A percentile compares a stretch with the other conserved stretches of the same genome.
phyloP scores from a whole-genome alignment of 2,888 invertebrate species.

The Dolichopus griseipennis region DNA sequence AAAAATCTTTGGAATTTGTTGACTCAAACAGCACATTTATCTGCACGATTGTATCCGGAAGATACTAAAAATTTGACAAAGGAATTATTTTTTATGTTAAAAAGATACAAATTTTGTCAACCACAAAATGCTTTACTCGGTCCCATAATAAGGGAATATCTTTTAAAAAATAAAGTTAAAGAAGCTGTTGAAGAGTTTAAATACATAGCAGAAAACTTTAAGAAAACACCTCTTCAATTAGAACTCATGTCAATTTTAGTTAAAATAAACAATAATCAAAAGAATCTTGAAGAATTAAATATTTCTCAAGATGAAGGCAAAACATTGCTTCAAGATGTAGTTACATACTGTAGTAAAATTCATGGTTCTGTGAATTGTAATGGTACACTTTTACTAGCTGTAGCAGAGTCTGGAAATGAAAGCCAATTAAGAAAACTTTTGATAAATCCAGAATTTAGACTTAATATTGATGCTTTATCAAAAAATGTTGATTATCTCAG shows the following conservation, averaged over 20 bases:
- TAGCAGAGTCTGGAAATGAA: slow-evolving; percentile 45
- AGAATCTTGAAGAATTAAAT: slow-evolving; percentile 25
- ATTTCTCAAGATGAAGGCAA: slow-evolving; percentile 32
- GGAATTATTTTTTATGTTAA: slow-evolving; percentile 48
- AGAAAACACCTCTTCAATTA: slow-evolving; percentile 56
- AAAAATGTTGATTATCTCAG: slow-evolving; percentile 47
- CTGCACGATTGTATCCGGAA: slow-evolving; percentile 20
- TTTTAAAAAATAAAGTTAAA: slow-evolving; percentile 46
- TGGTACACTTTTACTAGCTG: slow-evolving; percentile 40
- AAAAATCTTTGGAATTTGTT: slow-evolving; percentile 56
- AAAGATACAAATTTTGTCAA: slow-evolving; percentile 48
- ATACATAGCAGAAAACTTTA: slow-evolving; percentile 46
- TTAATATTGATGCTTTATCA: slow-evolving; percentile 47
- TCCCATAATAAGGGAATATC: slow-evolving; percentile 52
- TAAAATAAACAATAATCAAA: slow-evolving; percentile 31
- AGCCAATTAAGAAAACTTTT: slow-evolving; percentile 44
- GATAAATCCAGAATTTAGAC: slow-evolving; percentile 47
- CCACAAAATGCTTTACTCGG: slow-evolving; percentile 52
- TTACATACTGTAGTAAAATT: slow-evolving; percentile 36
- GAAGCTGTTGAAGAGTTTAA: slow-evolving; percentile 50
- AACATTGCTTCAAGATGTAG: slow-evolving; percentile 36
- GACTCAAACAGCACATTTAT: slow-evolving; percentile 44
- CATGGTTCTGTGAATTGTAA: slow-evolving; percentile 44
- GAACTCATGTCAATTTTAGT: slow-evolving; percentile 49
- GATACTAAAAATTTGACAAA: slow-evolving; percentile 41